A percentile compares a stretch with the other conserved stretches of the same genome.
Evolutionary conservation across 2,797 vertebrate genomes (phyloP).

Genomic region (Acanthurus lineatus): DNA sequence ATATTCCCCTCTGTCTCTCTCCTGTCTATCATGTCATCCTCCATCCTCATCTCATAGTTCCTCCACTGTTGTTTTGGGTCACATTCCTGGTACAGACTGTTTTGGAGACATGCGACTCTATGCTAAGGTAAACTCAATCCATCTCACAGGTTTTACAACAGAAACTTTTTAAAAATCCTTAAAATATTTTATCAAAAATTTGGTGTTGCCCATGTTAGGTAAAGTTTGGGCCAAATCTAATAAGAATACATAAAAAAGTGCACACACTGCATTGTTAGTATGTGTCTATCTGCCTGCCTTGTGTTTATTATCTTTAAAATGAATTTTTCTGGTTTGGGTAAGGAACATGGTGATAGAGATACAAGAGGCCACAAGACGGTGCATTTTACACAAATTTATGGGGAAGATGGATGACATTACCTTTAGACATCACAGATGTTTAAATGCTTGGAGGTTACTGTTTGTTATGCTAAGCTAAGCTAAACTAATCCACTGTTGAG

Average conservation of each 20-base stretch:
- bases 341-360: neutral
- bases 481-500: too few relatives aligned
- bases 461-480: neutral
- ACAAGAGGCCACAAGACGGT: neutral
- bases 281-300: constrained; percentile 3
- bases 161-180: neutral
- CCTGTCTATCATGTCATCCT: constrained; percentile 34
- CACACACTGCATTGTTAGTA: neutral
- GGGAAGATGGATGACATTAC: neutral
- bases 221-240: too few relatives aligned
- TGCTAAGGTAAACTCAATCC: constrained; percentile 83
- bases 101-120: constrained; percentile 88
- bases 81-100: constrained; percentile 85
- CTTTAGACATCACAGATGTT: neutral
- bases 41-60: constrained; percentile 81
- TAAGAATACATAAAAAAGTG: too few relatives aligned
- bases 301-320: neutral
- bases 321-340: neutral
- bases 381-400: neutral
- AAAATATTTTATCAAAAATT: constrained; percentile 3
- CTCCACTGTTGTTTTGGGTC: constrained; percentile 84
- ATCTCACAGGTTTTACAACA: constrained; percentile 4
- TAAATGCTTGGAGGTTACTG: neutral
- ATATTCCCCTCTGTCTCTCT: constrained; percentile 16
- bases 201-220: neutral